These are phyloP conservation scores for Smithornis capensis DNA, from an alignment of 2,113 vertebrate genomes.

Conservation along the genomic window DNA sequence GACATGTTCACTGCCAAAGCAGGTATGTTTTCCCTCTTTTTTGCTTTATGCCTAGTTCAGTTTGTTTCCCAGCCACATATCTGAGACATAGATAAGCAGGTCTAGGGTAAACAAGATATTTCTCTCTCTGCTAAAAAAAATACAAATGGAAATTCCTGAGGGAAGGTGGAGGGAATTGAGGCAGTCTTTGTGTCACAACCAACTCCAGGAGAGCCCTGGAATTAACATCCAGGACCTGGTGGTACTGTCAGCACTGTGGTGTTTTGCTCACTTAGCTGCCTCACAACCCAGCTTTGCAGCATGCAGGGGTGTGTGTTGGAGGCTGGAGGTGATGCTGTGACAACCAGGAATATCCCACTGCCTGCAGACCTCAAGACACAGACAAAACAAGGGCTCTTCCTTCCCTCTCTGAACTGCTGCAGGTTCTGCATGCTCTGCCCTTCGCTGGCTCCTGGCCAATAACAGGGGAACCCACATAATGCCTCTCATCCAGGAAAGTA, in stretches of 20 bases:
- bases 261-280: neutral
- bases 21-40: neutral
- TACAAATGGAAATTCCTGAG: neutral
- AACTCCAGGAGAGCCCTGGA: neutral
- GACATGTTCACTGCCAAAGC: neutral
- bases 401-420: neutral
- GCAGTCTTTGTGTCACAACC: neutral
- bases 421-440: neutral
- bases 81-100: neutral
- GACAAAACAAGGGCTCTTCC: neutral
- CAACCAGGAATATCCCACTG: neutral
- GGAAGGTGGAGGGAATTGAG: neutral
- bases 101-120: neutral
- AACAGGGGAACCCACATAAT: neutral
- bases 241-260: neutral
- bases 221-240: neutral
- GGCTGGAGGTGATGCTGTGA: neutral
- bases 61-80: neutral
- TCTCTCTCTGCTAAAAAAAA: neutral
- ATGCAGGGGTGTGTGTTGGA: accelerated
- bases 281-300: neutral
- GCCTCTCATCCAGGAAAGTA: neutral
- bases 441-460: accelerated
- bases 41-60: neutral
- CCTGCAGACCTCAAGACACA: neutral